Conservation (phyloP, 2,113 vertebrate species). For the Nanorana parkeri region DNA sequence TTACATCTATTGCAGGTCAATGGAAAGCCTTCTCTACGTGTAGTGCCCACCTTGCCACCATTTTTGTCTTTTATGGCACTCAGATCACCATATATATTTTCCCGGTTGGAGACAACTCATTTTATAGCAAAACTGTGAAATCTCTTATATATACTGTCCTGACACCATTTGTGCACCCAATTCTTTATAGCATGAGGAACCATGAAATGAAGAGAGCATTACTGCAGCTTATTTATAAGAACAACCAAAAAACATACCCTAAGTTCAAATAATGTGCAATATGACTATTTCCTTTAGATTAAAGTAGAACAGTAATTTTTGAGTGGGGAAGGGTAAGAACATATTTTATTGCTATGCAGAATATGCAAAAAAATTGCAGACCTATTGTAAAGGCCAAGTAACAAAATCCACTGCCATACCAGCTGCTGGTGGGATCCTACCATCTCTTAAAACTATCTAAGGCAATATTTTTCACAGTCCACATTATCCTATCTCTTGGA, state of each 20-base stretch:
- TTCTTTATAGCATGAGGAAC: constrained; percentile 45
- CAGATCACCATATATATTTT: constrained; percentile 31
- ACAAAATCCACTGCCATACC: no score
- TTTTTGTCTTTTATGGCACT: constrained; percentile 26
- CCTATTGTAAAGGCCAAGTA: no score
- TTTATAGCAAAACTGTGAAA: constrained; percentile 18
- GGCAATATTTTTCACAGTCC: no score
- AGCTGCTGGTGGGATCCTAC: no score
- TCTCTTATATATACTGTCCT: constrained; percentile 12
- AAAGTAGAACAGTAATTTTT: no score
- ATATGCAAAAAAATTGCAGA: no score
- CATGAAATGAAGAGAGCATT: neutral
- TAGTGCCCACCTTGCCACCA: constrained; percentile 8
- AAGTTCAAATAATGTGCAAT: no score
- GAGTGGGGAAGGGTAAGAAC: no score
- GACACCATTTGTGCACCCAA: constrained; percentile 18
- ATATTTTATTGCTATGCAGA: no score
- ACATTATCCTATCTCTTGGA: no score
- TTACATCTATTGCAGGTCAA: neutral
- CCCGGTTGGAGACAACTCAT: neutral
- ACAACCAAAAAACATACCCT: neutral
- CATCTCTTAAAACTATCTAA: no score
- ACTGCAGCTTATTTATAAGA: neutral
- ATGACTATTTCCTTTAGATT: no score
- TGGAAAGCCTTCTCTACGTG: constrained; percentile 37